A percentile compares a stretch with the other conserved stretches of the same genome.
These are phyloP conservation scores for Beris morrisii DNA, from an alignment of 2,888 invertebrate genomes.

Conservation along the genomic window DNA sequence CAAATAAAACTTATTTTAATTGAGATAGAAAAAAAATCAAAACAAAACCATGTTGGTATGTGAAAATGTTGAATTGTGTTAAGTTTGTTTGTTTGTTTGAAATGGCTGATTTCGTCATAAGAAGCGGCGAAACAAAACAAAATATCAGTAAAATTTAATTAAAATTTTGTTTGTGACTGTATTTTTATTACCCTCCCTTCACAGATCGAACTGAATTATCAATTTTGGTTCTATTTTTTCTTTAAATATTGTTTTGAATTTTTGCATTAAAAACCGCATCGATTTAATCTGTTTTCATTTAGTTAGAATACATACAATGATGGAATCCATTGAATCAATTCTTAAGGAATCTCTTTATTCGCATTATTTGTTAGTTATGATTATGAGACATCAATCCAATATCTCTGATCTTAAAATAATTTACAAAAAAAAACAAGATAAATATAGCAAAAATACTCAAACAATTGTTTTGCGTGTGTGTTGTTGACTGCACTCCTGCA, in stretches of 20 bases:
- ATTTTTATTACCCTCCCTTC: constrained; percentile 21
- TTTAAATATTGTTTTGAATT: too few relatives aligned
- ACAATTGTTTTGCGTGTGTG: constrained; percentile 40
- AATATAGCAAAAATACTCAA: constrained; percentile 3
- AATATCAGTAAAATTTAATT: not conserved
- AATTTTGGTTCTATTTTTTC: too few relatives aligned
- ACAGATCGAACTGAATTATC: not conserved
- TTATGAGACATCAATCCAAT: too few relatives aligned
- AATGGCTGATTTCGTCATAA: constrained; percentile 3
- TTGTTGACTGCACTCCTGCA: constrained; percentile 43
- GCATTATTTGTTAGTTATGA: too few relatives aligned
- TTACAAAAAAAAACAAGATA: too few relatives aligned
- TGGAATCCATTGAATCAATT: too few relatives aligned
- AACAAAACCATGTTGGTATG: constrained; percentile 35
- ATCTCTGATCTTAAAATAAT: too few relatives aligned
- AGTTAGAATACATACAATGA: too few relatives aligned
- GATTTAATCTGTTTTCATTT: not conserved
- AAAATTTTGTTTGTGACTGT: constrained; percentile 24
- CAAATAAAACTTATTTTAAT: not conserved
- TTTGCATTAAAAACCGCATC: not conserved
- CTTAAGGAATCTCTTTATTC: too few relatives aligned
- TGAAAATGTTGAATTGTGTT: constrained; percentile 32
- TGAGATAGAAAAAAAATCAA: constrained; percentile 33
- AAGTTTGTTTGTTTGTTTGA: constrained; percentile 33
- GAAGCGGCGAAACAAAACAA: constrained; percentile 1